phyloP scores from a whole-genome alignment of 2,888 invertebrate genomes.

The Elegia similella region DNA sequence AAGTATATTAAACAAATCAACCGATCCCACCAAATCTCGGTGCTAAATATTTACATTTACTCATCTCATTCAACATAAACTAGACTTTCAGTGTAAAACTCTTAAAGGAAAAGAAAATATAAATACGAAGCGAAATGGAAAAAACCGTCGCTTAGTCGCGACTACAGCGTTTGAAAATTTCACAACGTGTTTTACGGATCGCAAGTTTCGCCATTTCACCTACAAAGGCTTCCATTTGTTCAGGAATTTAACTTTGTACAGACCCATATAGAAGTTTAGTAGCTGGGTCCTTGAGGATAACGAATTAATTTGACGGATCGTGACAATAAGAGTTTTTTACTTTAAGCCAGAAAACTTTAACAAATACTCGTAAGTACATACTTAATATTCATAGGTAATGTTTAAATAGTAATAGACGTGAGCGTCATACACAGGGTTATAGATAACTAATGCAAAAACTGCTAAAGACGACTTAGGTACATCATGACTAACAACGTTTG shows the following conservation, averaged over 20 bases:
- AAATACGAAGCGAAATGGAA: constrained; percentile 6
- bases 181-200: background rate
- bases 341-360: background rate
- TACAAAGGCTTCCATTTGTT: constrained; percentile 12
- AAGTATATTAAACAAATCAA: background rate
- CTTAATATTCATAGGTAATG: no score
- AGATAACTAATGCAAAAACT: no score
- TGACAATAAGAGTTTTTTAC: no score
- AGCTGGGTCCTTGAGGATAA: background rate
- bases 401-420: no score
- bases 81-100: constrained; percentile 1
- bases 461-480: no score
- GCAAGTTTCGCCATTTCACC: constrained; percentile 6
- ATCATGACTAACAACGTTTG: no score
- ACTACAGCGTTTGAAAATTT: background rate
- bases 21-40: background rate
- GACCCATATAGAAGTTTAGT: background rate
- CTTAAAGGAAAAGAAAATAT: background rate
- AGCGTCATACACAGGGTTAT: no score
- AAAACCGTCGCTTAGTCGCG: background rate
- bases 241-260: background rate
- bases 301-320: background rate
- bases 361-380: no score
- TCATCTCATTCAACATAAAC: background rate
- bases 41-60: background rate